These are phyloP conservation scores for Drosophila athabasca DNA, from an alignment of 1,140 invertebrate genomes.

Conservation along the genomic window DNA sequence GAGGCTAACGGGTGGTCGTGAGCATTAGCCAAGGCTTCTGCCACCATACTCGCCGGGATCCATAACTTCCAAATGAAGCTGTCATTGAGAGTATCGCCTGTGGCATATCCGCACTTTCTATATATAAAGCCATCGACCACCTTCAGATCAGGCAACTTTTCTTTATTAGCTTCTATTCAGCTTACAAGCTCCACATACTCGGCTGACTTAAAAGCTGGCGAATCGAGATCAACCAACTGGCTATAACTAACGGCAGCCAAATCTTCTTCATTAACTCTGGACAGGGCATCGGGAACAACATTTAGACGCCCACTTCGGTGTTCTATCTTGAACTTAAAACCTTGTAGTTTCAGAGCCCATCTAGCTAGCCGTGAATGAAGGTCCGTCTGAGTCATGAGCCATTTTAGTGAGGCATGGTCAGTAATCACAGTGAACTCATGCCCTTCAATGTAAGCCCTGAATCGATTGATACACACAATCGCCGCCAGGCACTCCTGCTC, in stretches of 20 bases:
- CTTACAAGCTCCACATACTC: neutral
- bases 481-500: slow-evolving; percentile 1
- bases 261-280: neutral
- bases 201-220: neutral
- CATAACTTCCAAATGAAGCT: slow-evolving; percentile 9
- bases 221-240: neutral
- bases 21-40: neutral
- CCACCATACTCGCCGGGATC: neutral
- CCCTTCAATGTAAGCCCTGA: neutral
- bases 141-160: slow-evolving; percentile 1
- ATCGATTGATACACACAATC: neutral
- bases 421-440: slow-evolving; percentile 10
- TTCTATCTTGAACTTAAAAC: slow-evolving; percentile 4
- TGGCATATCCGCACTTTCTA: neutral
- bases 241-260: neutral
- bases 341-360: slow-evolving; percentile 1
- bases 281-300: slow-evolving; percentile 4
- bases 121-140: neutral
- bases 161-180: neutral
- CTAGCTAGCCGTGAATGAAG: neutral
- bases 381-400: neutral
- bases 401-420: neutral
- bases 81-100: neutral
- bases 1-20: slow-evolving; percentile 12
- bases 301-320: neutral